phyloP scores from a whole-genome alignment of 2,888 invertebrate genomes.

The Strigamia maritima region DNA sequence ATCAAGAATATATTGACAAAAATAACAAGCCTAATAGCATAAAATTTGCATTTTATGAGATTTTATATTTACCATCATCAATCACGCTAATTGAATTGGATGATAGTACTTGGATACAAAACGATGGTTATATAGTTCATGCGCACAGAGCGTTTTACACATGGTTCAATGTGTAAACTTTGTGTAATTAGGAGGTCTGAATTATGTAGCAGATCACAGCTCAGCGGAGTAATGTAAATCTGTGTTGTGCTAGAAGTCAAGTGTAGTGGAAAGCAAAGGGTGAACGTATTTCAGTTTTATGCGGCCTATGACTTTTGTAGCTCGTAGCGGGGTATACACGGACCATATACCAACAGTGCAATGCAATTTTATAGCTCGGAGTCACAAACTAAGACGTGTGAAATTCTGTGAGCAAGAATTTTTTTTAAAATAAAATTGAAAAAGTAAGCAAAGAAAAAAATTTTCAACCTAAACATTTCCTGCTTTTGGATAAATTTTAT shows the following conservation, averaged over 20 bases:
- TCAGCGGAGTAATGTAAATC: conserved; percentile 1
- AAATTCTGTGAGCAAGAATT: not conserved
- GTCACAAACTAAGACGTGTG: conserved; percentile 15
- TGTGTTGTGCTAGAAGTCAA: conserved; percentile 27
- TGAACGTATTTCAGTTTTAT: conserved; percentile 21
- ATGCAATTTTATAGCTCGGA: not conserved
- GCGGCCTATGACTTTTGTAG: not conserved
- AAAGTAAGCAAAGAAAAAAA: not conserved
- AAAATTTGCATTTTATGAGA: conserved; percentile 14
- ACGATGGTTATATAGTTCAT: not conserved
- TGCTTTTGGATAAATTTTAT: not conserved
- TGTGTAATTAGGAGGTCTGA: not conserved
- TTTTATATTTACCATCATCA: conserved; percentile 6
- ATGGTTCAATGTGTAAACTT: conserved; percentile 21
- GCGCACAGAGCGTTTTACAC: not conserved
- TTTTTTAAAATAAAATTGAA: not conserved
- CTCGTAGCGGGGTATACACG: conserved; percentile 7
- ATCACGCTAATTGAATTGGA: not conserved
- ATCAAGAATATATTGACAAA: conserved; percentile 10
- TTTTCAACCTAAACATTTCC: not conserved
- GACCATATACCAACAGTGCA: conserved; percentile 13
- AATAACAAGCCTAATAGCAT: conserved; percentile 9
- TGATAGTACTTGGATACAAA: not conserved
- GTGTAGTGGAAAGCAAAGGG: conserved; percentile 16
- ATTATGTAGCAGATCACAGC: conserved; percentile 12